Conservation (phyloP, 2,888 invertebrate genomes). For the Ochropleura leucogaster region DNA sequence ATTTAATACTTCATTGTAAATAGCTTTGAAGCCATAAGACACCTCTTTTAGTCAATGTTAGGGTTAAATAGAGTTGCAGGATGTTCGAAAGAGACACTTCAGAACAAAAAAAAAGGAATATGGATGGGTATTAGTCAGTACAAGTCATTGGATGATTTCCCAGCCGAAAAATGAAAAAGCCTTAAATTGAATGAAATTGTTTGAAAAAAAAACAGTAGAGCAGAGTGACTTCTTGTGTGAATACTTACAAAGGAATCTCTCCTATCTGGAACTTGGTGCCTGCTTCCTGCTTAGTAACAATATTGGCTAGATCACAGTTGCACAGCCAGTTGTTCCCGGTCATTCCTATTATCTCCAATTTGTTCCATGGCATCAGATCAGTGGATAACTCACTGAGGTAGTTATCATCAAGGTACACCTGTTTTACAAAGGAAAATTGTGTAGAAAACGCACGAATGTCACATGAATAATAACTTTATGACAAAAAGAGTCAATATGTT, state of each 20-base stretch:
- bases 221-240: neutral
- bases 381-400: constrained; percentile 89
- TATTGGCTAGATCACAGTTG: constrained; percentile 89
- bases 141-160: too few relatives aligned
- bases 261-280: constrained; percentile 81
- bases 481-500: neutral
- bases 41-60: neutral
- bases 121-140: too few relatives aligned
- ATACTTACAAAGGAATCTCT: constrained; percentile 85
- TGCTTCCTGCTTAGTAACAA: constrained; percentile 83
- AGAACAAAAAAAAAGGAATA: too few relatives aligned
- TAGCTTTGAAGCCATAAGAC: neutral
- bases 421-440: constrained; percentile 49
- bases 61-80: neutral
- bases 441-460: neutral
- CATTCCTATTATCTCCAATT: constrained; percentile 90
- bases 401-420: constrained; percentile 92
- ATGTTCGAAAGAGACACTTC: too few relatives aligned
- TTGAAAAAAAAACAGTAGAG: too few relatives aligned
- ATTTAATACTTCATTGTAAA: neutral
- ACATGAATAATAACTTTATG: constrained; percentile 1
- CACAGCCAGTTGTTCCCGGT: constrained; percentile 92
- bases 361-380: constrained; percentile 89
- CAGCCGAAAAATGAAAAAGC: too few relatives aligned
- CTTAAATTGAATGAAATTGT: neutral